A percentile compares a stretch with the other conserved stretches of the same genome.
These are phyloP conservation scores for Artemia franciscana DNA, from an alignment of 1,140 invertebrate species.

Conservation along the genomic window DNA sequence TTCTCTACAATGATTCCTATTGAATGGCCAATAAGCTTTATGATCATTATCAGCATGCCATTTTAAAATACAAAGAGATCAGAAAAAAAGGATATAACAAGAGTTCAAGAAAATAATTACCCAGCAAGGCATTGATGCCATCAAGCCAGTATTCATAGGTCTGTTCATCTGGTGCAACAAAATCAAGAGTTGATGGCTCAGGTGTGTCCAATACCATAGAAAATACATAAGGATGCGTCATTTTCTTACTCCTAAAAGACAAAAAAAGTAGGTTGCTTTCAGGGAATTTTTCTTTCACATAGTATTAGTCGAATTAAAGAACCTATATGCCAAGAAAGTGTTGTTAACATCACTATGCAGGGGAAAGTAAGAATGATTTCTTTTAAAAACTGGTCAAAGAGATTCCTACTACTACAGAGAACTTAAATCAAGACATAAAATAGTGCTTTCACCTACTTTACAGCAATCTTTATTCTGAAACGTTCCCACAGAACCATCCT, in stretches of 20 bases:
- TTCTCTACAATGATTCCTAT: no score
- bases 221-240: slow-evolving; percentile 58
- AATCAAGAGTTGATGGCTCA: slow-evolving; percentile 47
- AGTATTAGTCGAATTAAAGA: slow-evolving; percentile 75
- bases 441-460: no score
- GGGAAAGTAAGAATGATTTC: slow-evolving; percentile 64
- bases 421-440: no score
- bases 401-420: no score
- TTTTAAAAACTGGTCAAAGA: slow-evolving; percentile 53
- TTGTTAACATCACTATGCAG: slow-evolving; percentile 39
- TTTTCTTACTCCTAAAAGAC: slow-evolving; percentile 38
- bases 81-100: neutral
- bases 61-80: neutral
- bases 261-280: slow-evolving; percentile 28
- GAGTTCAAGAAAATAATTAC: slow-evolving; percentile 18
- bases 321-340: slow-evolving; percentile 84
- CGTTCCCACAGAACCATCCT: no score
- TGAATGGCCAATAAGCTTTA: no score
- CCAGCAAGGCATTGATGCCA: slow-evolving; percentile 71
- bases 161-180: slow-evolving; percentile 72
- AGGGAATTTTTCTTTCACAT: slow-evolving; percentile 78
- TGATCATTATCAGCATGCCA: no score
- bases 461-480: no score
- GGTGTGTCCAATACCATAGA: slow-evolving; percentile 59
- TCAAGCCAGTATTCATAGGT: slow-evolving; percentile 87